Base-by-base conservation (phyloP, 2,113 vertebrate genomes). In the Cheilinus undulatus region DNA sequence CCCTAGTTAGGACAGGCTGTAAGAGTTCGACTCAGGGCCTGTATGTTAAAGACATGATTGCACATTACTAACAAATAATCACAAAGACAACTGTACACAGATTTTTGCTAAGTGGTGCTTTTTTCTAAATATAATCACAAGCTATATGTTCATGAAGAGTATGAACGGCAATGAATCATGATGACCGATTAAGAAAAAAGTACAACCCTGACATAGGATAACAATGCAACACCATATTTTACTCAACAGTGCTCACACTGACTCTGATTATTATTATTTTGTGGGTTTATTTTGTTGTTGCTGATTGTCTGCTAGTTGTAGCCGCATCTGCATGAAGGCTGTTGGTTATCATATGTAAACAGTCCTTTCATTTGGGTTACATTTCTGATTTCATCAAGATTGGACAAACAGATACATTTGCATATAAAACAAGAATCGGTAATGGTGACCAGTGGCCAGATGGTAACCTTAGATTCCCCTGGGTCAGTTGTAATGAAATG, bases 391-490 rank as follows among this genome's bases (percentile, higher is more conserved):
- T 82, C 70, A 83, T 89, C 69, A 84, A 73, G 67, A 72, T 73
- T 87, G 61, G 59, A 83, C 49, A 89, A 87, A 83, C 43, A 71
- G 72, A 73, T 36, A 52, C 45, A 92, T 90, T 91, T 90, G 84
- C 91, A 92, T 92, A 86, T 92, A 87, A 91, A 91, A 91, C 83
- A 77, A 78, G 87, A 79, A 87, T 89, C 86, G 77, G 88, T 83
- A 80, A 88, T 83, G 73, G 84, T 90, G 86, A 73, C 86, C 86
- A 88, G 76, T 76, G 84, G 83, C 87, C 91, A 92, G 91, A 91
- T 92, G 91, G 91, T 90, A 86, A 92, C 89, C 91, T 88, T 73
- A 87, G 77, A 91, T 87, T 88, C 89, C 88, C 89, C 64, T 79
- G 88, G 91, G 91, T 87, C 86, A 81, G 26, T 78, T 43, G 42